phyloP scores from a whole-genome alignment of 2,113 vertebrate genomes.

The Pelecanoides urinatrix region DNA sequence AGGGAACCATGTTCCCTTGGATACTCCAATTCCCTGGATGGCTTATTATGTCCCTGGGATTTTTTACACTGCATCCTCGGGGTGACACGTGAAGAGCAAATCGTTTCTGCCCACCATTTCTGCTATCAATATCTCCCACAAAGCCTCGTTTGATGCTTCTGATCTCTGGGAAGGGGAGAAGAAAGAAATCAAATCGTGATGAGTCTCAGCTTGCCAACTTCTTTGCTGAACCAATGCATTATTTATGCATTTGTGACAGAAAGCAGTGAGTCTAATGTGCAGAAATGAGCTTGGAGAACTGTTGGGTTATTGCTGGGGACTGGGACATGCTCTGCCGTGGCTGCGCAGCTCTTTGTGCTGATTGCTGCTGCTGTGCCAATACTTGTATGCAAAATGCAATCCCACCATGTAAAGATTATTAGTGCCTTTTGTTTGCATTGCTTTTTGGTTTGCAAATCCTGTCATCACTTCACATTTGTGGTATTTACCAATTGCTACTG shows the following conservation, averaged over 20 bases:
- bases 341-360: not conserved
- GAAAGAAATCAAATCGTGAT: not conserved
- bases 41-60: not conserved
- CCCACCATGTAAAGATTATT: not conserved
- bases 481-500: not conserved
- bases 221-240: not conserved
- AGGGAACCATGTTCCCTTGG: not conserved
- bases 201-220: not conserved
- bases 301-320: not conserved
- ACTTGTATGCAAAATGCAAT: not conserved
- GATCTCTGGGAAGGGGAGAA: not conserved
- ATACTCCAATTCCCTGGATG: not conserved
- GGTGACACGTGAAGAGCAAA: not conserved
- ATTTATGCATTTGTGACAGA: slow-evolving; percentile 12
- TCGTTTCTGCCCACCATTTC: accelerated
- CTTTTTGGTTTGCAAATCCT: not conserved
- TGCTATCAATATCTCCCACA: not conserved
- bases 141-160: not conserved
- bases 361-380: not conserved
- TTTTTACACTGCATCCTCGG: not conserved
- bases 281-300: not conserved
- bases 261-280: not conserved
- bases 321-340: not conserved
- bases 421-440: not conserved
- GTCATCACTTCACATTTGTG: not conserved